Evolutionary conservation across 2,888 invertebrate species (phyloP), one percentile per base, ranked within the genome.

Genomic region (Lycocerus yunnanus): DNA sequence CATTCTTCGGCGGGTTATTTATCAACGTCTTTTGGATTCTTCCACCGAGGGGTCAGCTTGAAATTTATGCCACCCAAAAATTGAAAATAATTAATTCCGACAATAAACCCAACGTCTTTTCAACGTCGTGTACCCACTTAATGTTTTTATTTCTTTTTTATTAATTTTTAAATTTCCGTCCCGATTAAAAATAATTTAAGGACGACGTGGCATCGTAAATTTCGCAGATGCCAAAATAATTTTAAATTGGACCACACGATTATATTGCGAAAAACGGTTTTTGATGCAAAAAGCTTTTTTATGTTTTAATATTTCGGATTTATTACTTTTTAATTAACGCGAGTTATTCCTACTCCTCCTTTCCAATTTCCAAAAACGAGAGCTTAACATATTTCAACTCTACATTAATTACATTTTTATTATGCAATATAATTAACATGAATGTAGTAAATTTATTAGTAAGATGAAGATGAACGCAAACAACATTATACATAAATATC

Each of bases 401-500:
- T 43, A 43, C 43, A 43, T 43, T 43, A 43, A 43, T 43, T 43
- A 43, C n/a, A 43, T 43, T 43, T 43, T 43, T 15, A 60, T 60
- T 15, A 60, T 60, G 15, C 15, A 60, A 16, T 60, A 60, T 60
- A 60, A 60, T 60, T 60, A 60, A 60, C 15, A 60, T 18, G 61
- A 20, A 63, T 63, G 16, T 18, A 15, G 15, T 60, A 16, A 60
- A 60, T 60, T 80, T 77, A 78, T 75, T 77, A 78, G 75, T 71
- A 76, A 78, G 78, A 78, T 73, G 73, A 77, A 74, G 73, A 76
- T 66, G 73, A 71, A 75, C 76, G 78, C 60, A 74, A 82, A 82
- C 82, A 81, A 81, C 82, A 81, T 63, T 18, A 20, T 63, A 63
- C 81, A 83, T 84, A 82, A 84, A 83, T 83, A 83, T 83, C 81